A percentile compares a stretch with the other conserved stretches of the same genome.
Evolutionary conservation across 2,888 invertebrate species (phyloP).

Genomic region (Lochmaea capreae): DNA sequence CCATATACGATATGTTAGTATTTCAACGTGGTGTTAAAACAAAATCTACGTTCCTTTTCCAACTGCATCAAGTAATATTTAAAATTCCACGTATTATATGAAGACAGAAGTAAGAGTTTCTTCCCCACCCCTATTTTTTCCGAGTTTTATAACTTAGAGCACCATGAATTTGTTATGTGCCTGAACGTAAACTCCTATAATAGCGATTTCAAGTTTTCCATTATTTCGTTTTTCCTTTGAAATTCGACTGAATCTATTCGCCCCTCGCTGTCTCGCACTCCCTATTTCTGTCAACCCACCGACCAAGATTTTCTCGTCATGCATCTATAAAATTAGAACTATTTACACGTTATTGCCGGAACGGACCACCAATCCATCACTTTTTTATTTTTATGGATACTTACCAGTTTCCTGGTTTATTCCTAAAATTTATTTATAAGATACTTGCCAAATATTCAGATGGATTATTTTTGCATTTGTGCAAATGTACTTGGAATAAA

Average conservation of each 20-base stretch:
- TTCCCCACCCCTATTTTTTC: not conserved
- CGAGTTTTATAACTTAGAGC: not conserved
- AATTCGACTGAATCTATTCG: not conserved
- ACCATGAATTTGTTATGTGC: slow-evolving; percentile 16
- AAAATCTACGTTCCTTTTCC: not conserved
- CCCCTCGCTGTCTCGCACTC: not conserved
- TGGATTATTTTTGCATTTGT: not conserved
- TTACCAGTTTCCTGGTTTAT: not conserved
- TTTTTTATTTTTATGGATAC: not conserved
- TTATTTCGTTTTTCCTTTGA: slow-evolving; percentile 13
- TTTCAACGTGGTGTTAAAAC: slow-evolving; percentile 1
- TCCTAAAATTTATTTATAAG: no score
- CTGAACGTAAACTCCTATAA: slow-evolving; percentile 11
- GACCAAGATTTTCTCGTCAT: not conserved
- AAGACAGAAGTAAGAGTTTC: slow-evolving; percentile 9
- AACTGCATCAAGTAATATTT: not conserved
- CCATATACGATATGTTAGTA: not conserved
- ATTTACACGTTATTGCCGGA: not conserved
- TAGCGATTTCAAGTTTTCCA: not conserved
- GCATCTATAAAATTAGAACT: slow-evolving; percentile 3
- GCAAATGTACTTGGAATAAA: not conserved
- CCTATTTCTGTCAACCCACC: not conserved
- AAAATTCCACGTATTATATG: slow-evolving; percentile 1
- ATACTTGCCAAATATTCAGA: no score
- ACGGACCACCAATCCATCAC: not conserved